A percentile compares a stretch with the other conserved stretches of the same genome.
Evolutionary conservation across 1,140 invertebrate species (phyloP).

Genomic region (Megalopta genalis): DNA sequence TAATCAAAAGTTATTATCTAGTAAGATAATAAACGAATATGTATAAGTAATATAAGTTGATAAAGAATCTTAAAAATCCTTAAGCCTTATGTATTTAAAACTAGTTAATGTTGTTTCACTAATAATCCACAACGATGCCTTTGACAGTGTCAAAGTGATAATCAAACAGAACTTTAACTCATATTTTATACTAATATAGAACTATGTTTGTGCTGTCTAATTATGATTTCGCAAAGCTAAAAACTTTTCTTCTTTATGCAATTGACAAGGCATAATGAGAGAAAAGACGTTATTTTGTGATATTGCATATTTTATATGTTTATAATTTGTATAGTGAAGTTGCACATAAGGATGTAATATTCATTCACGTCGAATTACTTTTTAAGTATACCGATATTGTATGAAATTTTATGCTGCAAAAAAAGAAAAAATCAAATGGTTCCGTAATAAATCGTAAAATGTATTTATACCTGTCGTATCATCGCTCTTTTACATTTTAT

Average conservation of each 20-base stretch:
- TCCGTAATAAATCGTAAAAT: conserved; percentile 5
- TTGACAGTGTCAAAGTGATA: conserved; percentile 14
- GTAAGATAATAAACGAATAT: neutral
- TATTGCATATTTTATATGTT: conserved; percentile 55
- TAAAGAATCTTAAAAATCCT: neutral
- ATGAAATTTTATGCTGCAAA: conserved; percentile 2
- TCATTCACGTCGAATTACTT: neutral
- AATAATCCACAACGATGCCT: conserved; percentile 18
- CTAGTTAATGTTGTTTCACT: conserved; percentile 3
- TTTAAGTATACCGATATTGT: neutral
- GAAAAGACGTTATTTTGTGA: conserved; percentile 47
- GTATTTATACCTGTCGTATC: conserved; percentile 9
- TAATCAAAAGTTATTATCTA: conserved; percentile 7
- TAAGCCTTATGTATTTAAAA: neutral
- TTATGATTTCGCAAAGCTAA: conserved; percentile 15
- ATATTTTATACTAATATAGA: conserved; percentile 15
- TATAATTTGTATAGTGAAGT: conserved; percentile 47
- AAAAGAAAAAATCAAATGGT: neutral
- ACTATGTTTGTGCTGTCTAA: conserved; percentile 5
- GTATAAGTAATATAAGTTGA: conserved; percentile 1
- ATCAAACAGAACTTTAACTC: neutral
- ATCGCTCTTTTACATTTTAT: neutral
- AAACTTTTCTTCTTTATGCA: conserved; percentile 16
- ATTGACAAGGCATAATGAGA: neutral
- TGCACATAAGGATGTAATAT: conserved; percentile 3